These are phyloP conservation scores for Chrysolina oricalcia DNA, from an alignment of 2,888 invertebrate species.

Conservation along the genomic window DNA sequence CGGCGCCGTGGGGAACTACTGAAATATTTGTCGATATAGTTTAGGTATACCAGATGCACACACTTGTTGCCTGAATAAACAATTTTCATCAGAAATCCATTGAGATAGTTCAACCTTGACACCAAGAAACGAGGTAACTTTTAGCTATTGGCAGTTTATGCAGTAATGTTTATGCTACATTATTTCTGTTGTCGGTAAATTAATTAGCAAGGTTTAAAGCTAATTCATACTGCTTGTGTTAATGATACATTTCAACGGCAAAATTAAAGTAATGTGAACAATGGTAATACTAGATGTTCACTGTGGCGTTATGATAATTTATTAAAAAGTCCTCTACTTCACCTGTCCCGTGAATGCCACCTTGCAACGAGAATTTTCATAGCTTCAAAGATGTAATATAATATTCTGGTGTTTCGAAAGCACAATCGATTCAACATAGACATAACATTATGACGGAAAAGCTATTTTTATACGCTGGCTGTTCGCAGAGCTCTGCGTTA, in stretches of 20 bases:
- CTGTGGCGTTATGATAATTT: neutral
- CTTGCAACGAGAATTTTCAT: neutral
- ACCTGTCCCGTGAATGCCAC: constrained; percentile 1
- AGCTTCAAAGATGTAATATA: constrained; percentile 32
- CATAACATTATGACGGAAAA: constrained; percentile 66
- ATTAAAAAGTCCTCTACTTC: neutral
- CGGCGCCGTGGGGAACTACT: constrained; percentile 24
- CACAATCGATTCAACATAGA: constrained; percentile 61
- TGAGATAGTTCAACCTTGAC: constrained; percentile 6
- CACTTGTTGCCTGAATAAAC: constrained; percentile 50
- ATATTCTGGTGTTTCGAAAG: constrained; percentile 41
- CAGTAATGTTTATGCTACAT: neutral
- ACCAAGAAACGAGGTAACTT: neutral
- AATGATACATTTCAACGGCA: neutral
- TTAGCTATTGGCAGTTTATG: neutral
- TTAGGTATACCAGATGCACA: constrained; percentile 43
- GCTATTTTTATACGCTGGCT: constrained; percentile 60
- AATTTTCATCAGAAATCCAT: constrained; percentile 24
- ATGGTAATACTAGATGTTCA: neutral
- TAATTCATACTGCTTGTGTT: neutral
- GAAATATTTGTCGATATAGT: constrained; percentile 24
- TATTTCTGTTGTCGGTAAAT: too few species aligned
- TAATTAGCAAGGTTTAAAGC: too few species aligned
- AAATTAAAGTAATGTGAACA: neutral
- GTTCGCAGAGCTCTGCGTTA: constrained; percentile 41